Conservation (phyloP, 2,797 vertebrate genomes). For the Lutjanus campechanus region DNA sequence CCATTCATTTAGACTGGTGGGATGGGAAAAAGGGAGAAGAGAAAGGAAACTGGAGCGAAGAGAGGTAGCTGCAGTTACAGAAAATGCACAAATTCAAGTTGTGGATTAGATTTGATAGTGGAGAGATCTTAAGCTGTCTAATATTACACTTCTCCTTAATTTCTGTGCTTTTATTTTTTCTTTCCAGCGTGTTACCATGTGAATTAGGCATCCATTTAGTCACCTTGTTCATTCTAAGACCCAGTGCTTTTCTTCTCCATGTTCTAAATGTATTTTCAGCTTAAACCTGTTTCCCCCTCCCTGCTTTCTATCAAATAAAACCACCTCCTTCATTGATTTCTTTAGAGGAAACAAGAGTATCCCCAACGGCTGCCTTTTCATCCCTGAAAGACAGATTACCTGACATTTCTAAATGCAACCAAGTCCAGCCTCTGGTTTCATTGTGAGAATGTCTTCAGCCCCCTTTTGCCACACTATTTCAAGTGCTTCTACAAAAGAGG, state of each 20-base stretch:
- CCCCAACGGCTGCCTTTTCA: slow-evolving; percentile 77
- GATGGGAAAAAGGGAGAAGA: slow-evolving; percentile 10
- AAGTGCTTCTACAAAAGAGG: slow-evolving; percentile 47
- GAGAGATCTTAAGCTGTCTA: neutral
- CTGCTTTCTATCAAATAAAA: slow-evolving; percentile 71
- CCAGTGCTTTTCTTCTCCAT: slow-evolving; percentile 14
- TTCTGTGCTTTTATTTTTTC: slow-evolving; percentile 11
- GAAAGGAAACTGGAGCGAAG: slow-evolving; percentile 21
- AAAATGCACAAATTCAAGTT: slow-evolving; percentile 27
- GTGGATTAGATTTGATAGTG: slow-evolving; percentile 17
- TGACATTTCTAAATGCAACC: slow-evolving; percentile 80
- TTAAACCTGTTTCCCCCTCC: slow-evolving; percentile 38
- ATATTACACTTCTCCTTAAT: neutral
- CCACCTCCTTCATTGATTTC: slow-evolving; percentile 77
- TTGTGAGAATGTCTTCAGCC: slow-evolving; percentile 45
- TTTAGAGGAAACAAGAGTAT: slow-evolving; percentile 78
- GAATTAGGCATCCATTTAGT: slow-evolving; percentile 18
- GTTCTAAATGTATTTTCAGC: slow-evolving; percentile 57
- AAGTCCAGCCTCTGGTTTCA: slow-evolving; percentile 53
- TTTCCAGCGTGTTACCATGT: neutral
- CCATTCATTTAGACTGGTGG: slow-evolving; percentile 49
- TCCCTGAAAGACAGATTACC: slow-evolving; percentile 81
- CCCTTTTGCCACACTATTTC: slow-evolving; percentile 26
- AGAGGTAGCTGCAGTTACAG: neutral
- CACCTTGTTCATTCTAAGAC: slow-evolving; percentile 12